These are phyloP conservation scores for Trichomycterus rosablanca DNA, from an alignment of 2,113 vertebrate species.

Conservation along the genomic window DNA sequence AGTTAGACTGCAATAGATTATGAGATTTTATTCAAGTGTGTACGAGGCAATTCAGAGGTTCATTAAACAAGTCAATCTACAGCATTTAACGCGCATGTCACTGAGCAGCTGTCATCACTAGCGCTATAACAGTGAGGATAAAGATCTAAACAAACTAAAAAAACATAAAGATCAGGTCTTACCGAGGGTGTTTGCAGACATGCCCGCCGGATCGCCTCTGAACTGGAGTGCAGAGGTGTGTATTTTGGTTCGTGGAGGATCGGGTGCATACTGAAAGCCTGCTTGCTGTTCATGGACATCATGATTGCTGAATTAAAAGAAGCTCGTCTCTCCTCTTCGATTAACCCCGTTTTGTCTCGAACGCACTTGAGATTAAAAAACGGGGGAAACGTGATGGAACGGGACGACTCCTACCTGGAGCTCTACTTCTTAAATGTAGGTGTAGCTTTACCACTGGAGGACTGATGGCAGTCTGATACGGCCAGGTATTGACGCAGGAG, in stretches of 20 bases:
- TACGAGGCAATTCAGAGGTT: no score
- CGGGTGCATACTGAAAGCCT: slow-evolving; percentile 88
- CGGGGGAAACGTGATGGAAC: slow-evolving; percentile 20
- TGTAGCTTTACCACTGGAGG: slow-evolving; percentile 8
- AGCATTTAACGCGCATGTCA: not conserved
- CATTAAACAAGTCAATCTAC: not conserved
- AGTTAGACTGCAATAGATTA: no score
- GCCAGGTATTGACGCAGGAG: slow-evolving; percentile 54
- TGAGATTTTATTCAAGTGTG: no score
- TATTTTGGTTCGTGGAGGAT: slow-evolving; percentile 89
- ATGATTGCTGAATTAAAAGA: slow-evolving; percentile 66
- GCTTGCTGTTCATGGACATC: slow-evolving; percentile 97
- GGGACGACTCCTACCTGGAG: slow-evolving; percentile 24
- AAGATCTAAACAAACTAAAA: not conserved
- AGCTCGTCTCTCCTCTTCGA: slow-evolving; percentile 54
- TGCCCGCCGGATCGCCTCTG: slow-evolving; percentile 84
- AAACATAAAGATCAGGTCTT: slow-evolving; percentile 49
- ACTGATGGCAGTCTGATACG: slow-evolving; percentile 50
- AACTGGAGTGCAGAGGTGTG: slow-evolving; percentile 81
- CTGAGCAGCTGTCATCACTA: not conserved
- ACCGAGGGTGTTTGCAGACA: slow-evolving; percentile 84
- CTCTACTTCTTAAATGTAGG: slow-evolving; percentile 11
- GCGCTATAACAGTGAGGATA: not conserved
- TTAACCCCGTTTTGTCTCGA: slow-evolving; percentile 51
- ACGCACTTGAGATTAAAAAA: slow-evolving; percentile 7